Base-by-base conservation (phyloP, 2,113 vertebrate species). In the Cephalophus harveyi region DNA sequence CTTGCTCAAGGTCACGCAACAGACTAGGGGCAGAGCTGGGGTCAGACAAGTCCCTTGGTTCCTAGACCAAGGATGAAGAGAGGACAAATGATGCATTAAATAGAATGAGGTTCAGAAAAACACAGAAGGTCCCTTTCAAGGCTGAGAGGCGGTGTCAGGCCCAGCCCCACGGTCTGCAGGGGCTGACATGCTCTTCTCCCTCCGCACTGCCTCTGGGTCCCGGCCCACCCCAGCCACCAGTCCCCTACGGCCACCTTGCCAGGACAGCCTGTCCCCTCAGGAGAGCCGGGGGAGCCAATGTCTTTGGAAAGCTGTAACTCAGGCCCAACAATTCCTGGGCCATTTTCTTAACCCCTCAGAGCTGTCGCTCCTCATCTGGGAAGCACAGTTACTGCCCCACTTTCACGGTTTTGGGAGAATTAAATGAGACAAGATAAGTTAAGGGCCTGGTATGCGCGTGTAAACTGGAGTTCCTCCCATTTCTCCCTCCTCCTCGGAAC, bases 151-250 rank as follows among this genome's bases (percentile, higher is more conserved):
- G 36, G 43, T 27, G n/a, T 30, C 55, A 1, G 5, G 43, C 23
- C 55, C 59, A 50, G n/a, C 54, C 59, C 43, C 27, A 17, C 10
- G 23, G 64, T 33, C 78, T 40, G 40, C 74, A 27, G 52, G 16
- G 40, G 71, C 84, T 2, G 4, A 2, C 0, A 9, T 0, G 28
- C 3, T 25, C 7, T 8, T 13, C 9, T 48, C 28, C 30, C 17
- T 14, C 28, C 4, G 0, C 1, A 0, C 6, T 62, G 64, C 25
- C 36, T 46, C 86, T 81, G 36, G 40, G 19, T 14, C 57, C 54
- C 1, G 2, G 30, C 33, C 13, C 33, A 59, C 3, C 40, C 57
- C 19, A 14, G 19, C 11, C 0, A 1, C 60, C 48, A 15, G 28
- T 19, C 48, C 12, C 17, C 52, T 4, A 15, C 1, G 9, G 15